phyloP scores from a whole-genome alignment of 2,888 invertebrate species.

The Lasius platythorax region DNA sequence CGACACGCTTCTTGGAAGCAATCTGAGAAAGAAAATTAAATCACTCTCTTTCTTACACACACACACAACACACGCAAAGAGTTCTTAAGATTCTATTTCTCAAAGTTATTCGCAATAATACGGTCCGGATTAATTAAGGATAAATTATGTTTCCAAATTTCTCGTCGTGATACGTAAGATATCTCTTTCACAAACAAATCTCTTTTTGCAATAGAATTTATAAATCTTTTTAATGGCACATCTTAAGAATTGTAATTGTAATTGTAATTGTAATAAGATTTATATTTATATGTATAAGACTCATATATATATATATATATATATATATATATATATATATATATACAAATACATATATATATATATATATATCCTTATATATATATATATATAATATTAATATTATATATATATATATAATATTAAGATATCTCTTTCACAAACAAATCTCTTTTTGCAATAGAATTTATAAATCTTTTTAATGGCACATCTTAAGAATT shows the following conservation, averaged over 20 bases:
- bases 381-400: neutral
- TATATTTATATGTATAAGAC: neutral
- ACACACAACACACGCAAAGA: neutral
- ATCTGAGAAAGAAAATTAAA: slow-evolving; percentile 21
- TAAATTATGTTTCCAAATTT: slow-evolving; percentile 11
- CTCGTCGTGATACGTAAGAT: neutral
- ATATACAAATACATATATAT: no score
- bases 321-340: no score
- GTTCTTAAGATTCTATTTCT: neutral
- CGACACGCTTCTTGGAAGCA: neutral
- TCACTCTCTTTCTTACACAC: neutral
- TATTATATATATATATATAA: no score
- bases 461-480: neutral
- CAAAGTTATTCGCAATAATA: neutral
- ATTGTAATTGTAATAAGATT: neutral
- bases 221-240: neutral
- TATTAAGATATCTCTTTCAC: neutral
- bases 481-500: neutral
- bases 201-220: neutral
- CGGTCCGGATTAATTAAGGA: neutral
- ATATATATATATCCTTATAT: no score
- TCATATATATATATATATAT: no score
- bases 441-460: neutral
- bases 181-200: neutral
- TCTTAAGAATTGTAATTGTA: neutral